Base-by-base conservation (phyloP, 53 echinoderm and acorn worm genomes). In the Paracentrotus lividus region DNA sequence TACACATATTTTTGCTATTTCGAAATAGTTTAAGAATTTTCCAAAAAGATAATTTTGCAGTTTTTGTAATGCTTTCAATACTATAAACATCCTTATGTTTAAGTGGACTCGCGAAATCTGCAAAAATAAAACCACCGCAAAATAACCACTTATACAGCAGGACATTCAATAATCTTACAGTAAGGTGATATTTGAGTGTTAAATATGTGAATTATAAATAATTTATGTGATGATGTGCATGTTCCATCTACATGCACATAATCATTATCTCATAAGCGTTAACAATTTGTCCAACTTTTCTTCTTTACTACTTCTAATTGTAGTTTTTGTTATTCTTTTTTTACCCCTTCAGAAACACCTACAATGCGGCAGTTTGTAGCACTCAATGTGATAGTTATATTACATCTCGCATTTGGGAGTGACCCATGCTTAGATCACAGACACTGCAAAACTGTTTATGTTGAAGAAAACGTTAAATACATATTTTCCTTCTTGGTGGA, bases 361-460 rank as follows among this genome's bases (percentile, higher is more conserved):
- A 72, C 36, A 72, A 72, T 72, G 72, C 72, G 36, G 72, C 20
- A 27, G 18, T 38, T 72, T 18, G 36, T 72, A 72, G 38, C 40
- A 72, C 16, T 40, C 38, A 64, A 29, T 31, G 27, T 64, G 1
- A 38, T 72, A 20, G 40, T 21, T 5, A 21, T 72, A 5, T 20
- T 18, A 20, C 36, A 72, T 40, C 36, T 38, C 15, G 40, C 72
- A 38, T 72, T 40, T 8, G 72, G 72, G 40, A 72, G 72, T 15
- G 40, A 72, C 18, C 36, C 40, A 38, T 72, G 72, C 72, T 20
- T 16, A 72, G 8, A 72, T 15, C 12, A 5, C 2, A 72, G 20
- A 2, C 72, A 72, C 72, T 72, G 72, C 38, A 38, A 72, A 26
- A 72, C 32, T 72, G 72, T 72, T 72, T 20, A 72, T 38, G 72